Percentiles rank a stretch among this genome's conserved stretches.
Conservation (phyloP, 2,113 vertebrate species). For the Redunca redunca region DNA sequence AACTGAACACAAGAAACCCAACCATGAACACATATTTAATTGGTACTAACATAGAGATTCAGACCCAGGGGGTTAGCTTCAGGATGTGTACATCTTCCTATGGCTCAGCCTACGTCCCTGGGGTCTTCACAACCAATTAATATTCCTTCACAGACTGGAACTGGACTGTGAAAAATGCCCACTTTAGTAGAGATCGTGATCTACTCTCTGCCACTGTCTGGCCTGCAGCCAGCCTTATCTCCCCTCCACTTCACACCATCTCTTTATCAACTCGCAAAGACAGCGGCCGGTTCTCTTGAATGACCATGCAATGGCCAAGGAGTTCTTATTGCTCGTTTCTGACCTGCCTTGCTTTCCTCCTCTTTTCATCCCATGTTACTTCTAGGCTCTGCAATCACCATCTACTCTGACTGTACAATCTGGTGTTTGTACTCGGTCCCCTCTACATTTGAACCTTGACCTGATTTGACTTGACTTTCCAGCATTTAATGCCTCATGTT, state of each 20-base stretch:
- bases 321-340: not conserved
- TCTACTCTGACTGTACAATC: not conserved
- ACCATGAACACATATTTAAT: not conserved
- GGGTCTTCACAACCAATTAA: not conserved
- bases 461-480: not conserved
- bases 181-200: not conserved
- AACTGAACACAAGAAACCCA: not conserved
- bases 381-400: not conserved
- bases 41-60: not conserved
- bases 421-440: not conserved
- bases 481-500: not conserved
- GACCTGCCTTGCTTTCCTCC: not conserved
- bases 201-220: not conserved
- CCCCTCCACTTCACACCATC: not conserved
- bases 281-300: rapidly evolving
- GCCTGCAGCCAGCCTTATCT: not conserved
- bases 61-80: not conserved
- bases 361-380: not conserved
- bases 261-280: not conserved
- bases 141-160: not conserved
- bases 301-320: not conserved
- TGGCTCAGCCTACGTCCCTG: not conserved
- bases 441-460: not conserved
- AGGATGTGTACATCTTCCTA: not conserved
- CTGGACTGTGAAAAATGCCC: not conserved